Conservation (phyloP, 2,797 vertebrate genomes). For the Argyrosomus regius region DNA sequence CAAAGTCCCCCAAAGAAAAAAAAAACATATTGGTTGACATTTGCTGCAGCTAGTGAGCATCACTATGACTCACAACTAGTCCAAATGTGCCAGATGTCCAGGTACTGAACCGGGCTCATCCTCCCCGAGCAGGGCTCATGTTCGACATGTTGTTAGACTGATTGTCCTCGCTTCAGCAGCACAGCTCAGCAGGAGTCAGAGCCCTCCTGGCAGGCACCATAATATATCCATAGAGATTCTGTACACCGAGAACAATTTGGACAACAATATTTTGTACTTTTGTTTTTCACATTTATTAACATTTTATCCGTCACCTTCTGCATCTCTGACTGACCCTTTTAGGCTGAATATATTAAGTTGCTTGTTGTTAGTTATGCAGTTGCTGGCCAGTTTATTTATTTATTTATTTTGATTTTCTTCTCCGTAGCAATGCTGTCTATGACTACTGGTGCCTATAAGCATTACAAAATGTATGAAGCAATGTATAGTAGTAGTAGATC, state of each 20-base stretch:
- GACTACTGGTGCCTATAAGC: background rate
- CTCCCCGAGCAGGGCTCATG: background rate
- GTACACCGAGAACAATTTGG: background rate
- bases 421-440: background rate
- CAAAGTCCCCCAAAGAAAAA: background rate
- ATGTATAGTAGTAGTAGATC: background rate
- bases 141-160: background rate
- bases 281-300: background rate
- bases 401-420: background rate
- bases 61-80: slow-evolving; percentile 6
- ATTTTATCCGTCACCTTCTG: slow-evolving; percentile 1
- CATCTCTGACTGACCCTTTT: background rate
- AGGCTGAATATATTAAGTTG: background rate
- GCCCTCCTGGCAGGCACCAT: background rate
- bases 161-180: background rate
- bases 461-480: background rate
- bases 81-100: slow-evolving; percentile 24
- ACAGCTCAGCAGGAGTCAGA: slow-evolving; percentile 1
- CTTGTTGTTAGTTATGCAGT: background rate
- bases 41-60: slow-evolving; percentile 5
- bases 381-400: background rate
- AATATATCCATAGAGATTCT: background rate
- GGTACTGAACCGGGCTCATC: background rate
- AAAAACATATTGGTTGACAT: background rate
- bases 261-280: background rate